phyloP scores from a whole-genome alignment of 1,140 invertebrate species.

The Phenacoccus solenopsis region DNA sequence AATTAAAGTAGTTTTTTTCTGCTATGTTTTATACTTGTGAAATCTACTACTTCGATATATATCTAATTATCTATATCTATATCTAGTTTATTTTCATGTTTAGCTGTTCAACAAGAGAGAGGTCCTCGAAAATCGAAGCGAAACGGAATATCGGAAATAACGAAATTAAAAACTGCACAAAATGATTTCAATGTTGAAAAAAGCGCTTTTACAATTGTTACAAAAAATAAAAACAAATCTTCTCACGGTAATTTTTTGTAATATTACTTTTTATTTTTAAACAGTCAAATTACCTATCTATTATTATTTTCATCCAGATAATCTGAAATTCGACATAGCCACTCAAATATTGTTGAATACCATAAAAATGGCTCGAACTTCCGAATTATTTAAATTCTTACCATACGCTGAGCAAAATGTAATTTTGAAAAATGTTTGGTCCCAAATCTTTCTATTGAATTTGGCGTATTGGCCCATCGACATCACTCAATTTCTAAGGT shows the following conservation, averaged over 20 bases:
- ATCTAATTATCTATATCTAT: not conserved
- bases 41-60: not conserved
- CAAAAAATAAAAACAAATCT: not conserved
- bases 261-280: not conserved
- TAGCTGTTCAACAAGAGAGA: slow-evolving; percentile 65
- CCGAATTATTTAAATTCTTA: slow-evolving; percentile 38
- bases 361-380: slow-evolving; percentile 39
- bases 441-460: slow-evolving; percentile 43
- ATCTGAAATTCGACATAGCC: slow-evolving; percentile 30
- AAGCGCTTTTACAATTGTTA: not conserved
- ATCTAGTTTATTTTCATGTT: slow-evolving; percentile 11
- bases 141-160: not conserved
- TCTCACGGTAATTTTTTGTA: not conserved
- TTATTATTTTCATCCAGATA: slow-evolving; percentile 7
- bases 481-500: not conserved
- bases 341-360: slow-evolving; percentile 42
- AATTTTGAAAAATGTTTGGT: slow-evolving; percentile 42
- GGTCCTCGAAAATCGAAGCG: slow-evolving; percentile 45
- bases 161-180: not conserved
- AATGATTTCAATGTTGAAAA: not conserved
- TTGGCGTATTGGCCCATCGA: slow-evolving; percentile 43
- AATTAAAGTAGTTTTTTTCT: not conserved
- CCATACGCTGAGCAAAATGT: slow-evolving; percentile 38
- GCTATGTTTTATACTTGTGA: not conserved
- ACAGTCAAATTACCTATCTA: no score